These are phyloP conservation scores for Mesaphorura yosii DNA, from an alignment of 1,140 invertebrate species.

Conservation along the genomic window DNA sequence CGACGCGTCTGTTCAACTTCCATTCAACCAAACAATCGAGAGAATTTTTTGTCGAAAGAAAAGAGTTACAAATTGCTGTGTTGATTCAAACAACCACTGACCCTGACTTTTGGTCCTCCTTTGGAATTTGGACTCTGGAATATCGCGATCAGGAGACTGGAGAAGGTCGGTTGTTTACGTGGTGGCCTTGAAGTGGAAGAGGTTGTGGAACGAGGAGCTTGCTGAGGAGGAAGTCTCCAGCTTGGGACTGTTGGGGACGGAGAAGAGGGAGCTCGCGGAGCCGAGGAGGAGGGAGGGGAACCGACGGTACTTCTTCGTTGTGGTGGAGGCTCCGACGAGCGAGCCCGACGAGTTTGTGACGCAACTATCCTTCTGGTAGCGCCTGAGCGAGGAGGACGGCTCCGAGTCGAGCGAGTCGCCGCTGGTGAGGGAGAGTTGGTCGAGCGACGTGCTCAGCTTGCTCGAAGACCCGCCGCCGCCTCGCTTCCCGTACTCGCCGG, in stretches of 20 bases:
- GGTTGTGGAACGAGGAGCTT: slow-evolving; percentile 10
- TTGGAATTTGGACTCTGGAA: too few species aligned
- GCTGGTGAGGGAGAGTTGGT: slow-evolving; percentile 17
- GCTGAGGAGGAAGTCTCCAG: slow-evolving; percentile 12
- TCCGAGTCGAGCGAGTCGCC: background rate
- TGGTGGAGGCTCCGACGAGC: slow-evolving; percentile 2
- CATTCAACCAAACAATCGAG: too few species aligned
- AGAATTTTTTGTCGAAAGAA: too few species aligned
- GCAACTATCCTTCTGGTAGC: slow-evolving; percentile 4
- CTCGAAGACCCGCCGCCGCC: slow-evolving; percentile 14
- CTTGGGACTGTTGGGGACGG: slow-evolving; percentile 19
- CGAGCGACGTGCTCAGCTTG: slow-evolving; percentile 20
- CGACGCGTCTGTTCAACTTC: too few species aligned
- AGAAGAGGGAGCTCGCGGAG: slow-evolving; percentile 3
- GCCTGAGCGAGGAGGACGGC: background rate
- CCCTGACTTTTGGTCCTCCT: too few species aligned
- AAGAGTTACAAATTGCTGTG: too few species aligned
- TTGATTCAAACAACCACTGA: too few species aligned
- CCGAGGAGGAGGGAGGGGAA: slow-evolving; percentile 9
- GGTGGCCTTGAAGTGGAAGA: background rate
- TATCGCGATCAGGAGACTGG: too few species aligned
- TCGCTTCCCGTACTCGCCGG: too few species aligned
- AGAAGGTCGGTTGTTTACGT: background rate
- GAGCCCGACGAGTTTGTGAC: background rate
- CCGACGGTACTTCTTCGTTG: slow-evolving; percentile 8